Evolutionary conservation across 1,140 invertebrate species (phyloP).

Genomic region (Diplogasteroides magnus): DNA sequence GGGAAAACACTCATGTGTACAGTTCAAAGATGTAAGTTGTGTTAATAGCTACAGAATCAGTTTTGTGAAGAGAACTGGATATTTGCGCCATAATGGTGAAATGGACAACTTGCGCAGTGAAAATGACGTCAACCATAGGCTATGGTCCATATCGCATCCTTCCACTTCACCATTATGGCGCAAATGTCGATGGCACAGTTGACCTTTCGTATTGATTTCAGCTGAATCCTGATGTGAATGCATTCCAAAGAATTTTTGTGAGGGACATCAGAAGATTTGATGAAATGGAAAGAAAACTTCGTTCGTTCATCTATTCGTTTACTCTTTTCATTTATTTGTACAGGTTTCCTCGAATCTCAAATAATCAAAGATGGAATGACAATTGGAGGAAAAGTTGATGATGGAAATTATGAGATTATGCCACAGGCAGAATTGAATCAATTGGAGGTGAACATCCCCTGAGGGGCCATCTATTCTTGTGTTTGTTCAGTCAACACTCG

Average conservation of each 20-base stretch:
- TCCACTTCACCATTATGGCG: too few species aligned
- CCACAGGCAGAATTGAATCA: slow-evolving; percentile 49
- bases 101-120: too few species aligned
- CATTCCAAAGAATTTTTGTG: slow-evolving; percentile 84
- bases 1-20: slow-evolving; percentile 79
- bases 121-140: too few species aligned
- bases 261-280: slow-evolving; percentile 81
- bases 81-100: not conserved
- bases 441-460: slow-evolving; percentile 31
- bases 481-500: slow-evolving; percentile 47
- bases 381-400: slow-evolving; percentile 36
- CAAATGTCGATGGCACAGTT: too few species aligned
- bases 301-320: slow-evolving; percentile 57
- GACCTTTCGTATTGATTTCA: too few species aligned
- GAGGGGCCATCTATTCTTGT: too few species aligned
- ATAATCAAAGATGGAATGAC: slow-evolving; percentile 50
- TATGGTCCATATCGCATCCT: too few species aligned
- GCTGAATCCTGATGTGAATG: slow-evolving; percentile 72
- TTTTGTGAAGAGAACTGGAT: slow-evolving; percentile 1
- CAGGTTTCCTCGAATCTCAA: slow-evolving; percentile 49
- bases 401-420: slow-evolving; percentile 49
- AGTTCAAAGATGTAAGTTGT: slow-evolving; percentile 82
- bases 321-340: too few species aligned
- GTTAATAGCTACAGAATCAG: too few species aligned
- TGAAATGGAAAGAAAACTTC: slow-evolving; percentile 83